A percentile compares a stretch with the other conserved stretches of the same genome.
phyloP scores from a whole-genome alignment of 2,797 vertebrate genomes.

The Hippopotamyrus pictus region DNA sequence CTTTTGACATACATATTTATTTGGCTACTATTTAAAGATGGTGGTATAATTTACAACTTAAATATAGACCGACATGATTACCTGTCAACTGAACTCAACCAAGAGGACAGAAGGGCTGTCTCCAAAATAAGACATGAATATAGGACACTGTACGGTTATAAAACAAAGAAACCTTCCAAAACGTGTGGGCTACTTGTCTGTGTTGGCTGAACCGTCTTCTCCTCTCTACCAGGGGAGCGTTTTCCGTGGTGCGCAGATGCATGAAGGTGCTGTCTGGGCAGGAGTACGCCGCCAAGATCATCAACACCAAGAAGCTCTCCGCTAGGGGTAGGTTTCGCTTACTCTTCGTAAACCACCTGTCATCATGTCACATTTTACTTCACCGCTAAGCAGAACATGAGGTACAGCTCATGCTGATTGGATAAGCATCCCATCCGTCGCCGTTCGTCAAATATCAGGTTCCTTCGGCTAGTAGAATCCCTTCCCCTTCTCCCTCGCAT shows the following conservation, averaged over 20 bases:
- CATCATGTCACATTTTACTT: neutral
- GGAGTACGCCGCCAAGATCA: slow-evolving; percentile 96
- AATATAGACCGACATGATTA: neutral
- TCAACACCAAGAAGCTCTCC: slow-evolving; percentile 97
- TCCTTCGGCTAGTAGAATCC: neutral
- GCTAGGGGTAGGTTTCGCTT: slow-evolving; percentile 73
- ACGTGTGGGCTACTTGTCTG: neutral
- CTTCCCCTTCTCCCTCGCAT: neutral
- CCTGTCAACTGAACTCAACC: neutral
- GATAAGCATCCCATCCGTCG: neutral
- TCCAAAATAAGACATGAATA: neutral
- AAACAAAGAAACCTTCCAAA: neutral
- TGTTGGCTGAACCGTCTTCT: neutral
- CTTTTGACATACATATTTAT: neutral
- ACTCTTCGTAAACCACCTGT: neutral
- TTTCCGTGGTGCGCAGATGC: slow-evolving; percentile 91
- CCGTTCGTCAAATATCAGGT: neutral
- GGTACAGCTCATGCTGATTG: neutral
- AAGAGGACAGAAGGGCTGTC: neutral
- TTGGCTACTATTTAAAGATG: neutral
- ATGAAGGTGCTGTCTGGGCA: slow-evolving; percentile 91
- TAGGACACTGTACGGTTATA: neutral
- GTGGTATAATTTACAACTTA: neutral
- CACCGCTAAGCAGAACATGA: neutral
- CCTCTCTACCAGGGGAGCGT: slow-evolving; percentile 79